Evolutionary conservation across 2,797 vertebrate genomes (phyloP), one percentile per base, ranked within the genome.

Genomic region (Ispidina picta): DNA sequence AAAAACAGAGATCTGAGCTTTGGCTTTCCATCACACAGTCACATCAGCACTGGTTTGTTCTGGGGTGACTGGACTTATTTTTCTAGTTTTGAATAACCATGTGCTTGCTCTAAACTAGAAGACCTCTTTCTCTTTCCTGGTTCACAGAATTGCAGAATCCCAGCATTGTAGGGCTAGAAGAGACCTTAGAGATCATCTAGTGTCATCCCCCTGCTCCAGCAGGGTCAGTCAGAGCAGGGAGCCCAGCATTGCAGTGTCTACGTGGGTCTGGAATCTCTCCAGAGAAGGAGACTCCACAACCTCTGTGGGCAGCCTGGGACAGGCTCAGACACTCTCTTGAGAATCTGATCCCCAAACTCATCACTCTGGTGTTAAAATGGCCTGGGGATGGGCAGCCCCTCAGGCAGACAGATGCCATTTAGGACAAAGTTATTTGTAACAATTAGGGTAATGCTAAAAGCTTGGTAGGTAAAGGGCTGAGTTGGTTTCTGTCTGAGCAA

Each of bases 401-500:
- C 28, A 43, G 35, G 69, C 33, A 86, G 78, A 29, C 65, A 86
- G 54, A 71, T 77, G 48, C 37, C 44, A 43, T 41, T 64, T 75
- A 83, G 56, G 33, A 68, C 56, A 44, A 73, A 81, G 39, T 18
- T 64, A 29, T 69, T 31, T 74, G 44, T 55, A 91, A 86, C 20
- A 25, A 33, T 70, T 26, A 14, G 56, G 70, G 29, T 28, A 69
- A 55, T n/a, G 86, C 62, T n/a, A 31, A 75, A 72, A 83, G 43
- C 31, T 84, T 80, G 71, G 44, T 6, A 88, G 65, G 54, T 22
- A 49, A 83, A 66, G 54, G 33, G 26, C 15, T 83, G 58, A 56
- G 51, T 51, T 70, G 59, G n/a, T 68, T 91, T 93, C 73, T 88
- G 89, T 78, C 63, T 75, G 88, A 83, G 73, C 31, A 58, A 73